These are phyloP conservation scores for Asobara japonica DNA, from an alignment of 1,140 invertebrate species.

Conservation along the genomic window DNA sequence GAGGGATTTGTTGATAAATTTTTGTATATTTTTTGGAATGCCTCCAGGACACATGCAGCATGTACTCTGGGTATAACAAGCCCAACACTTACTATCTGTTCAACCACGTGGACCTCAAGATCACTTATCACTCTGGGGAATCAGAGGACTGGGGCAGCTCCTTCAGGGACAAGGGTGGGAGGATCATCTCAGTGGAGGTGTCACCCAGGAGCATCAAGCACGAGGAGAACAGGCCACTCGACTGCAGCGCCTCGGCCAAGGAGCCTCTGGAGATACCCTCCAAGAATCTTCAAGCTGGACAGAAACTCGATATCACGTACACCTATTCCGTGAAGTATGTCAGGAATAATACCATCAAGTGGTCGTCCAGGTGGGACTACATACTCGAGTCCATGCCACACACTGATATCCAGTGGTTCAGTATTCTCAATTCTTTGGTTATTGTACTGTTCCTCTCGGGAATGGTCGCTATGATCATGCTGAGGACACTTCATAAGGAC, in stretches of 20 bases:
- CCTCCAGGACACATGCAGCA: conserved; percentile 75
- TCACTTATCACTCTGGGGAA: conserved; percentile 91
- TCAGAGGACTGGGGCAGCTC: conserved; percentile 85
- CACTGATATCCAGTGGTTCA: conserved; percentile 99
- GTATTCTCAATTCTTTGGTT: conserved; percentile 89
- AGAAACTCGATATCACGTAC: conserved; percentile 80
- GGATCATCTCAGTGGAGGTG: conserved; percentile 88
- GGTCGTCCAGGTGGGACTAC: conserved; percentile 99
- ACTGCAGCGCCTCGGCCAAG: conserved; percentile 65
- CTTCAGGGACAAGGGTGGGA: conserved; percentile 82
- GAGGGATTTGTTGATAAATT: no score
- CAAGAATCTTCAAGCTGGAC: conserved; percentile 63
- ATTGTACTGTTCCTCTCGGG: conserved; percentile 92
- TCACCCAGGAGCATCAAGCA: conserved; percentile 84
- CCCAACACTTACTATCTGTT: conserved; percentile 89
- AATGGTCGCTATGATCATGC: conserved; percentile 99
- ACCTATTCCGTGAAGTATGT: conserved; percentile 89
- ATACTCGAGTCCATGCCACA: conserved; percentile 98
- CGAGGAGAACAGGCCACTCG: conserved; percentile 65
- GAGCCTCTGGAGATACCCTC: conserved; percentile 76
- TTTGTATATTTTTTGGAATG: no score
- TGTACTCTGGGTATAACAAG: conserved; percentile 68
- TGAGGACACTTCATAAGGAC: conserved; percentile 97
- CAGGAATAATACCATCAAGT: conserved; percentile 89
- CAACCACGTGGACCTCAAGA: conserved; percentile 95